phyloP scores from a whole-genome alignment of 2,888 invertebrate genomes.

The Neoascia interrupta region DNA sequence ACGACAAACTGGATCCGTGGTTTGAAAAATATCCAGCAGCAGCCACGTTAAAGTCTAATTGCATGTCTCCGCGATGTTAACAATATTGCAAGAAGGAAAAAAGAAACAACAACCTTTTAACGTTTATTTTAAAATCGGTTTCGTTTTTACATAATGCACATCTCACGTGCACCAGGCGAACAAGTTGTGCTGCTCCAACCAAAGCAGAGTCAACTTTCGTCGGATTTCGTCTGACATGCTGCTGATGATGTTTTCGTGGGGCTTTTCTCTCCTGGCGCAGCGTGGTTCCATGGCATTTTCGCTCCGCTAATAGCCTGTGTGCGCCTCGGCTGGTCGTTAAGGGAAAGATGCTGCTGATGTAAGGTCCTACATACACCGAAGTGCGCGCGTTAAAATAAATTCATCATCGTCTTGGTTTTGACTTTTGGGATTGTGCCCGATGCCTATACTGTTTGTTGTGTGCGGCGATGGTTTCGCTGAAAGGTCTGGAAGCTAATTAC shows the following conservation, averaged over 20 bases:
- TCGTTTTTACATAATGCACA: constrained; percentile 42
- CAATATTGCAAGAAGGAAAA: constrained; percentile 38
- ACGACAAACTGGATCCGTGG: too few species aligned
- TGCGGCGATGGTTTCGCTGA: constrained; percentile 29
- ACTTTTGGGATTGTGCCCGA: neutral
- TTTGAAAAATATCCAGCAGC: too few species aligned
- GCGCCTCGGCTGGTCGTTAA: constrained; percentile 31
- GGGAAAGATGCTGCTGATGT: constrained; percentile 35
- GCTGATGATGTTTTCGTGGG: constrained; percentile 54
- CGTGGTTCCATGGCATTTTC: constrained; percentile 20
- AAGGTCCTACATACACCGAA: too few species aligned
- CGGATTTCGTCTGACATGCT: constrained; percentile 54
- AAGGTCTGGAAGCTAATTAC: constrained; percentile 58
- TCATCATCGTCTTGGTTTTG: constrained; percentile 62
- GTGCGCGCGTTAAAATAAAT: constrained; percentile 54
- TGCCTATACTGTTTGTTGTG: too few species aligned
- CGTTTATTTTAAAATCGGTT: constrained; percentile 1
- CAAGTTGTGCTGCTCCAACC: constrained; percentile 13
- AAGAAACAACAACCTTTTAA: too few species aligned
- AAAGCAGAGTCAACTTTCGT: constrained; percentile 23
- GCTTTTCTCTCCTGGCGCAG: neutral
- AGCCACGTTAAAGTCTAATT: constrained; percentile 51
- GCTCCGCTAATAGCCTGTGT: constrained; percentile 40
- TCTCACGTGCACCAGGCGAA: constrained; percentile 46
- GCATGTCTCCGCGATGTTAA: constrained; percentile 59